A percentile compares a stretch with the other conserved stretches of the same genome.
phyloP scores from a whole-genome alignment of 2,797 vertebrate species.

The Acanthis flammea region DNA sequence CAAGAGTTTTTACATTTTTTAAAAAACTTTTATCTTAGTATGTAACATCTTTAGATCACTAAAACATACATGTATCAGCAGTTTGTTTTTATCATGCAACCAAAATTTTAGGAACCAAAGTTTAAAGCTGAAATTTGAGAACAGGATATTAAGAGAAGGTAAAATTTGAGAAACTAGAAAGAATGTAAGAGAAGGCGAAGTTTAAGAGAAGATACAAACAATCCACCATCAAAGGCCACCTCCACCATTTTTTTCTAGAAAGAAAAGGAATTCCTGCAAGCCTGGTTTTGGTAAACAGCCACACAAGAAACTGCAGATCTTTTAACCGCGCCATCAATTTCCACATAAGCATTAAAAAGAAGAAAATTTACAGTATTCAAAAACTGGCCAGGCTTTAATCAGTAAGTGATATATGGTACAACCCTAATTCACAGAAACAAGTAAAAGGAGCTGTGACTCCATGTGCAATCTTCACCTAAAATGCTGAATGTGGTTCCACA shows the following conservation, averaged over 20 bases:
- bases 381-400: background rate
- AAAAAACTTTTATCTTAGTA: background rate
- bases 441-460: background rate
- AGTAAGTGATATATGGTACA: fast-evolving
- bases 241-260: background rate
- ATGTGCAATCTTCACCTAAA: background rate
- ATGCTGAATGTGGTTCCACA: background rate
- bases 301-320: background rate
- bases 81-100: background rate
- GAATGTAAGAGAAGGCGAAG: background rate
- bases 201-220: background rate
- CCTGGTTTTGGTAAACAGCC: background rate
- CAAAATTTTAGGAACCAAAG: background rate
- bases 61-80: background rate
- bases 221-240: background rate
- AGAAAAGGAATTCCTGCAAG: background rate
- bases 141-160: background rate
- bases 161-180: background rate
- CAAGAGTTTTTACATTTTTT: background rate
- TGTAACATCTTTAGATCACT: background rate
- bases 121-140: background rate
- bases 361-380: background rate
- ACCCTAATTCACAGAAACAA: background rate
- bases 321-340: background rate
- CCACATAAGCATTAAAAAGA: background rate